Base-by-base conservation (phyloP, 2,888 invertebrate genomes). In the Cepaea hortensis region DNA sequence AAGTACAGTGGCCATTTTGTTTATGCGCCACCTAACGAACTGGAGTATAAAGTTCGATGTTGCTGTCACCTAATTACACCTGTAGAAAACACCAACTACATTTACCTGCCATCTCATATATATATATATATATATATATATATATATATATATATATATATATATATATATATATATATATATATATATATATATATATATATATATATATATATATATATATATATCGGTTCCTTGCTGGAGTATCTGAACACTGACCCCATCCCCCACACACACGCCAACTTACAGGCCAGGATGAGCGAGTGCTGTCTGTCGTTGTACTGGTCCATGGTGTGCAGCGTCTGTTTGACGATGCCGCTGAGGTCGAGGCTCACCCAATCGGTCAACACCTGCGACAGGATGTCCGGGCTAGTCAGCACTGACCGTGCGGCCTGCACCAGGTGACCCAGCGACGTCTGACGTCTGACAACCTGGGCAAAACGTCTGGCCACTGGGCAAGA, bases 361-460 rank as follows among this genome's bases (percentile, higher is more conserved):
- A 95, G 91, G 89, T 95, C 95, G 7, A 95, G 93, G 55, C 92
- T 93, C 77, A 93, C 90, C 95, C 95, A 95, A 89, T 95, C 95
- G 80, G 95, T 94, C 65, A 95, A 90, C 94, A 95, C 95, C 92
- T 95, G 95, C 50, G 92, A 90, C 77, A 94, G 94, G 86, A 95
- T 92, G 88, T 95, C 95, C 20, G 92, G 88, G 81, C 94, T 94
- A 87, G 94, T 93, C 62, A 95, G 92, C 50, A 95, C 95, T 86
- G 95, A 94, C 35, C 95, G 90, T 0, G 95, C 93, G 0, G 95
- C 95, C 90, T 95, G 95, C 87, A 95, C 95, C 86, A 95, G 91
- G 87, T 95, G 95, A 90, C 95, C 95, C 73, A 95, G 91, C 3
- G 95, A 95, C 68, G 94, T 94, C 90, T 95, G 95, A 1, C 95